Conservation (phyloP, 2,797 vertebrate genomes). For the Pitangus sulphuratus region DNA sequence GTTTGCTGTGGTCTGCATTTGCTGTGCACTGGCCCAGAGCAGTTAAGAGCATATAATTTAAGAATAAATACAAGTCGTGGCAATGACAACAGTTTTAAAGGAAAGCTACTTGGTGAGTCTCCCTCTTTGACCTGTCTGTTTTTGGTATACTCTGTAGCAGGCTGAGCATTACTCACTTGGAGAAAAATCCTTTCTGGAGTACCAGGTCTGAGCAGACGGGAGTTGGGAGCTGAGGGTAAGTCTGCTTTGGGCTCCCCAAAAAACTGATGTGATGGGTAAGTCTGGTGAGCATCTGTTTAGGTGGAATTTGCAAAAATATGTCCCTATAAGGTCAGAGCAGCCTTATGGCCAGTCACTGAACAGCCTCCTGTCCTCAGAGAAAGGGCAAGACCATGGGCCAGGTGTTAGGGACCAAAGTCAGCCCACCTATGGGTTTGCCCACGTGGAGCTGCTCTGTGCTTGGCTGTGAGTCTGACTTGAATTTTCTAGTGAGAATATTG, state of each 20-base stretch:
- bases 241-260: background rate
- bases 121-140: background rate
- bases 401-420: accelerated
- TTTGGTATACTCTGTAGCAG: background rate
- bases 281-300: background rate
- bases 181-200: background rate
- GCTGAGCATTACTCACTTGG: background rate
- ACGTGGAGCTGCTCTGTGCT: accelerated
- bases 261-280: background rate
- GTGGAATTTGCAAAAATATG: background rate
- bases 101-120: background rate
- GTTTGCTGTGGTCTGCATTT: background rate
- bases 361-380: background rate
- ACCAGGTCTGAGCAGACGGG: background rate
- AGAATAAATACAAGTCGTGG: background rate
- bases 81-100: background rate
- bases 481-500: background rate
- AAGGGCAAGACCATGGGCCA: background rate
- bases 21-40: background rate
- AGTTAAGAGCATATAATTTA: background rate
- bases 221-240: background rate
- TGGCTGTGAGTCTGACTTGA: background rate
- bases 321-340: background rate
- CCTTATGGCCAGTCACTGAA: background rate
- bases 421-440: accelerated